Base-by-base conservation (phyloP, 2,888 invertebrate species). In the Drosophila rubida region DNA sequence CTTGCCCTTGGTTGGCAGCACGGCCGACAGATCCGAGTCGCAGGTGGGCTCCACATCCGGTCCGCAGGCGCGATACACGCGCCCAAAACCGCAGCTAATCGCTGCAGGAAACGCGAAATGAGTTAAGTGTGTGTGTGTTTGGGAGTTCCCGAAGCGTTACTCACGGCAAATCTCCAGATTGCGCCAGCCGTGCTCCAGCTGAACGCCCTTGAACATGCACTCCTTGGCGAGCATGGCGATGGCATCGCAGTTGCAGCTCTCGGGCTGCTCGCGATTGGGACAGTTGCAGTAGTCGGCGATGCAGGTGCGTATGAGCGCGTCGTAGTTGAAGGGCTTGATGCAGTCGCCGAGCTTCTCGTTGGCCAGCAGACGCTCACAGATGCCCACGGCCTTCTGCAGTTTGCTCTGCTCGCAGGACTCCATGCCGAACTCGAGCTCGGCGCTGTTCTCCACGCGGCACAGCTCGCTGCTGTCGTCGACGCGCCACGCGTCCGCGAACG, bases 161-260 rank as follows among this genome's bases (percentile, higher is more conserved):
- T 95, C 93, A 97, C 97, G 96, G 89, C 98, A 98, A 45, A 95
- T 94, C 7, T 95, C 94, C n/a, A 94, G 92, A 81, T 95, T 95
- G 50, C 98, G 94, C 98, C 97, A 98, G 41, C 93, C 94, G 51
- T 93, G 92, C 80, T 95, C 93, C 65, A 94, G 91, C 19, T 93
- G 93, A 0, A 95, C 91, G 1, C 95, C 95, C 54, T 94, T 94
- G 4, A 95, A 93, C 3, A 93, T 92, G 85, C 97, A 97, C 77
- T 96, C 96, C 77, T 95, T 94, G 0, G 96, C 95, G 87, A 96
- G 95, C 55, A 96, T 95, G 0, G 95, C 94, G 59, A 97, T 93
- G 0, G 96, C 95, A 70, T 94, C 94, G 87, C 97, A 97, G 0
- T 95, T 95, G 86, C 97, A 97, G 32, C 93, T 93, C 59, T 94